These are phyloP conservation scores for Notechis scutatus DNA, from an alignment of 2,113 vertebrate species.

Conservation along the genomic window DNA sequence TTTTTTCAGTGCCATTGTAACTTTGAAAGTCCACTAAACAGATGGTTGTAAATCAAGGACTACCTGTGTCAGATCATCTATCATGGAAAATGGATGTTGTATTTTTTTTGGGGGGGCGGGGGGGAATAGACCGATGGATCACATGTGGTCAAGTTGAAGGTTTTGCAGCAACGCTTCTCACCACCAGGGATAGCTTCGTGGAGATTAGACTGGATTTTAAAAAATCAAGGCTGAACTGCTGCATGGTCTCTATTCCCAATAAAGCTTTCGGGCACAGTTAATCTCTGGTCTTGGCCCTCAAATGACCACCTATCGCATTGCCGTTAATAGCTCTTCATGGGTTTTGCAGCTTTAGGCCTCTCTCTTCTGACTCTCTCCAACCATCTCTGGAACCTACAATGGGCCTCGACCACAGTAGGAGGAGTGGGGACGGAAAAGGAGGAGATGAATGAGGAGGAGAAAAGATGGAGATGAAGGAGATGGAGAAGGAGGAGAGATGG, in stretches of 20 bases:
- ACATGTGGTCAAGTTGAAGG: background rate
- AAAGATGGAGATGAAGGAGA: too few relatives aligned
- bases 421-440: too few relatives aligned
- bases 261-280: background rate
- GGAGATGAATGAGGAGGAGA: too few relatives aligned
- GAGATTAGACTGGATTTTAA: background rate
- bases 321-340: background rate
- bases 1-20: background rate
- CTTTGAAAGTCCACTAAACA: background rate
- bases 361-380: background rate
- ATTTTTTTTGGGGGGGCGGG: too few relatives aligned
- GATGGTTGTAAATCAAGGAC: background rate
- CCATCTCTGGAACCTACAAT: background rate
- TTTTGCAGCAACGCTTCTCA: background rate
- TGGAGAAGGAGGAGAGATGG: background rate
- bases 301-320: background rate
- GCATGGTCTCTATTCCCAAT: background rate
- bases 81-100: background rate
- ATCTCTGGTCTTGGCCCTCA: background rate
- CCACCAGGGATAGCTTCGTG: background rate
- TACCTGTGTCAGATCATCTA: background rate
- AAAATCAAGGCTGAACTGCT: background rate
- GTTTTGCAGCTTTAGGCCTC: background rate
- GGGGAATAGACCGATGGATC: background rate
- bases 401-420: background rate